Evolutionary conservation across 2,888 invertebrate species (phyloP).

Genomic region (Cremastobaeus sp.): DNA sequence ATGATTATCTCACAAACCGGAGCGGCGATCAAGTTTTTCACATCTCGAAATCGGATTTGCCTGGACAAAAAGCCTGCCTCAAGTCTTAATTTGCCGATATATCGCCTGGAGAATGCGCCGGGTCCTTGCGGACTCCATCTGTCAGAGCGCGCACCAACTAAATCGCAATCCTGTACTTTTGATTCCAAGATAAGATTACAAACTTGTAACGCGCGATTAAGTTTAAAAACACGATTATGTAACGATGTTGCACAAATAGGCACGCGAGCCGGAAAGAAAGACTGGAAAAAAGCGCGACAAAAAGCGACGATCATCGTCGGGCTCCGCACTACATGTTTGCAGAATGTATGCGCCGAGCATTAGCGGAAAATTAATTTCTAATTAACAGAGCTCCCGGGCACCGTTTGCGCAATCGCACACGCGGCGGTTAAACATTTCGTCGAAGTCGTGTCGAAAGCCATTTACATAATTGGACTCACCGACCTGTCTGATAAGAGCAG

Average conservation of each 20-base stretch:
- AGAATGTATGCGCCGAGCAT: constrained; percentile 3
- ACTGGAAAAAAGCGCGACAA: not conserved
- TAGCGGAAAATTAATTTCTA: constrained; percentile 17
- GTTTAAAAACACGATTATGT: not conserved
- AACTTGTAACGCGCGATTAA: not conserved
- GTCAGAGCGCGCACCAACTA: not conserved
- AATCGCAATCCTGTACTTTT: not conserved
- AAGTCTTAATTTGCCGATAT: no score
- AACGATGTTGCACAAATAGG: not conserved
- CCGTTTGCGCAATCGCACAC: no score
- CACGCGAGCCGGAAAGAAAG: not conserved
- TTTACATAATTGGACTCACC: constrained; percentile 36
- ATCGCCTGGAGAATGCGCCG: no score
- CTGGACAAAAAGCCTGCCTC: no score
- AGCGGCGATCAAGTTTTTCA: constrained; percentile 3
- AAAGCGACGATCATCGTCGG: not conserved
- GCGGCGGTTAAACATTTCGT: no score
- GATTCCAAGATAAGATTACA: constrained; percentile 2
- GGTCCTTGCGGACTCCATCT: constrained; percentile 2
- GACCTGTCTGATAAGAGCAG: constrained; percentile 37
- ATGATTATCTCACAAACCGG: no score
- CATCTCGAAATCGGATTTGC: no score
- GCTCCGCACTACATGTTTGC: no score
- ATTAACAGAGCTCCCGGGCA: constrained; percentile 5
- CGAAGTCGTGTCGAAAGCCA: constrained; percentile 6